Conservation (phyloP, 2,888 invertebrate species). For the Oscheius sp. region DNA sequence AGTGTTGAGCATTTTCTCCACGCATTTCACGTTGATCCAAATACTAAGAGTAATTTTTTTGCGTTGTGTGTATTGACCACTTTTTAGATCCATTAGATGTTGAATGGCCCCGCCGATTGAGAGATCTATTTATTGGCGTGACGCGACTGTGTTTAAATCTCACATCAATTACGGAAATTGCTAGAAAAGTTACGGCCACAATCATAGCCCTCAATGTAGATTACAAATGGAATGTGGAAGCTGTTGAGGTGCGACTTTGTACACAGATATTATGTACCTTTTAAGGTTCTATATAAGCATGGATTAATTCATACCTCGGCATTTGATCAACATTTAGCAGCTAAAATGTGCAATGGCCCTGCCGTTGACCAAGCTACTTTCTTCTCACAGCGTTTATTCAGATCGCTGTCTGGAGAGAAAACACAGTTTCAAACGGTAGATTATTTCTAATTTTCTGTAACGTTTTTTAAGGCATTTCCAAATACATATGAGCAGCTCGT, state of each 20-base stretch:
- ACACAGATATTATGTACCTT: not conserved
- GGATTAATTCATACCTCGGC: slow-evolving; percentile 84
- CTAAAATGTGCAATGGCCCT: slow-evolving; percentile 88
- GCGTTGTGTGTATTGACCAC: too few species aligned
- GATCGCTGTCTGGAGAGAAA: slow-evolving; percentile 45
- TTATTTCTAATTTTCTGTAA: not conserved
- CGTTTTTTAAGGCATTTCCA: slow-evolving; percentile 49
- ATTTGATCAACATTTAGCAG: slow-evolving; percentile 86
- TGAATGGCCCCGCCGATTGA: slow-evolving; percentile 59
- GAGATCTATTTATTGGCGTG: slow-evolving; percentile 60
- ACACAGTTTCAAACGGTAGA: slow-evolving; percentile 1
- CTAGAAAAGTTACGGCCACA: slow-evolving; percentile 51
- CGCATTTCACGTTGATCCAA: slow-evolving; percentile 45
- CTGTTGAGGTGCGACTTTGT: slow-evolving; percentile 81
- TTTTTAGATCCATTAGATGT: slow-evolving; percentile 47
- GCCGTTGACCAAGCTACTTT: slow-evolving; percentile 81
- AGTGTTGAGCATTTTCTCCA: slow-evolving; percentile 61
- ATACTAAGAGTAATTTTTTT: slow-evolving; percentile 11
- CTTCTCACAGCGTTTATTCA: slow-evolving; percentile 83
- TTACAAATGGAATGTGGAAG: slow-evolving; percentile 78
- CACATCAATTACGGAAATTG: slow-evolving; percentile 42
- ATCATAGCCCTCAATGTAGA: slow-evolving; percentile 56
- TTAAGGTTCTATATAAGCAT: slow-evolving; percentile 82
- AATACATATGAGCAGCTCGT: slow-evolving; percentile 54
- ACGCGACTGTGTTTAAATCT: slow-evolving; percentile 41